Evolutionary conservation across 2,888 invertebrate species (phyloP), one percentile per base, ranked within the genome.

Genomic region (Melanchra persicariae): DNA sequence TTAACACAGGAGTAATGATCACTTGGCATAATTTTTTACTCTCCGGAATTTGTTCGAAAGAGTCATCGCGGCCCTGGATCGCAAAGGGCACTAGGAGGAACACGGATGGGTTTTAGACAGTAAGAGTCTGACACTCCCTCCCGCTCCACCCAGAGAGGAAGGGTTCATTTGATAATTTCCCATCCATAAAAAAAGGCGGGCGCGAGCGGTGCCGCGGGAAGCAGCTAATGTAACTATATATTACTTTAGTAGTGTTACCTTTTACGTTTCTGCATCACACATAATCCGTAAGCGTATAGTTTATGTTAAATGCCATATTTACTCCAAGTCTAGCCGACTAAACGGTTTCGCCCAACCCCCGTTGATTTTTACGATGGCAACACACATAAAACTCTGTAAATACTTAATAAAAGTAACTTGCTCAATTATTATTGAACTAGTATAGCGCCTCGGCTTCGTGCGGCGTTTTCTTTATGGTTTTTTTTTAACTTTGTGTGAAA

Each of bases 331-430:
- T 81, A 80, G 67, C 67, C 64, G n/a, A 40, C 43, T 66, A 62
- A 76, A 72, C 72, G 68, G 62, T 65, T 60, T 65, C 19, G 55
- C 49, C 71, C 69, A 77, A 68, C 77, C 77, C 77, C 77, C 49
- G 77, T 77, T 77, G 57, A 79, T 79, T 77, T 79, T 79, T 69
- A 79, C 62, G 79, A 79, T 51, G 24, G 34, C 22, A 55, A 59
- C 65, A 52, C 55, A 69, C 81, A 66, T 79, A 79, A 79, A 79
- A 81, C 68, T 72, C 77, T 6, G 77, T 79, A 77, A 79, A 79
- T 79, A 77, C 77, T 63, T 81, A 77, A 77, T 81, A 81, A 81
- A 81, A 60, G 63, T 77, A 81, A 58, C 68, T 51, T 66, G 77
- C 52, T 60, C 57, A 62, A 74, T 79, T 73, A 79, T 70, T 58